phyloP scores from a whole-genome alignment of 2,888 invertebrate genomes.

The Lasioglossum malachurum region DNA sequence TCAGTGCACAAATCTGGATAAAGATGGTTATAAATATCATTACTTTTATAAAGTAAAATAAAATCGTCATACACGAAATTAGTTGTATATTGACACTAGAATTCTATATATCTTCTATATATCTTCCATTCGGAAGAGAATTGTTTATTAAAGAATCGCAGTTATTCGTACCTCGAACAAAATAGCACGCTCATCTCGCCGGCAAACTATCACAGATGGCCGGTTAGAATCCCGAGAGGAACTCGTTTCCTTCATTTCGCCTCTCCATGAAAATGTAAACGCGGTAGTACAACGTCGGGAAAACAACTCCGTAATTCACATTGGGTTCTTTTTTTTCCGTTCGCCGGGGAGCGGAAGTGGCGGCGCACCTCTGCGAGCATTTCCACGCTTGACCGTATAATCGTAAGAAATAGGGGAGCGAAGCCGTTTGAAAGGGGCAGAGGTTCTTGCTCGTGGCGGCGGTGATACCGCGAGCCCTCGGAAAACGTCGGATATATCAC shows the following conservation, averaged over 20 bases:
- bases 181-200: background rate
- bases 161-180: background rate
- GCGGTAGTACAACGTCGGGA: slow-evolving; percentile 16
- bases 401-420: slow-evolving; percentile 19
- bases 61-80: background rate
- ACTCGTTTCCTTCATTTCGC: background rate
- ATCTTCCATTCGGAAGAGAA: background rate
- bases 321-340: background rate
- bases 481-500: slow-evolving; percentile 41
- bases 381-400: slow-evolving; percentile 27
- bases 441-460: slow-evolving; percentile 13
- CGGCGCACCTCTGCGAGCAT: slow-evolving; percentile 11
- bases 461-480: slow-evolving; percentile 37
- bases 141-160: background rate
- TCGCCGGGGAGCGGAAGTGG: background rate
- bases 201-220: background rate
- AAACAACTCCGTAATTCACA: slow-evolving; percentile 22
- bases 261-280: background rate
- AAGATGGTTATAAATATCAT: background rate
- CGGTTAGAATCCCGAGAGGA: slow-evolving; percentile 1
- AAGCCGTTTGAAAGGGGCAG: slow-evolving; percentile 21
- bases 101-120: too few species aligned
- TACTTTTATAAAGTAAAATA: background rate
- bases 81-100: background rate
- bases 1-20: background rate